Percentiles rank a stretch among this genome's conserved stretches.
phyloP scores from a whole-genome alignment of 2,113 vertebrate genomes.

The Poeciliopsis turrubarensis region DNA sequence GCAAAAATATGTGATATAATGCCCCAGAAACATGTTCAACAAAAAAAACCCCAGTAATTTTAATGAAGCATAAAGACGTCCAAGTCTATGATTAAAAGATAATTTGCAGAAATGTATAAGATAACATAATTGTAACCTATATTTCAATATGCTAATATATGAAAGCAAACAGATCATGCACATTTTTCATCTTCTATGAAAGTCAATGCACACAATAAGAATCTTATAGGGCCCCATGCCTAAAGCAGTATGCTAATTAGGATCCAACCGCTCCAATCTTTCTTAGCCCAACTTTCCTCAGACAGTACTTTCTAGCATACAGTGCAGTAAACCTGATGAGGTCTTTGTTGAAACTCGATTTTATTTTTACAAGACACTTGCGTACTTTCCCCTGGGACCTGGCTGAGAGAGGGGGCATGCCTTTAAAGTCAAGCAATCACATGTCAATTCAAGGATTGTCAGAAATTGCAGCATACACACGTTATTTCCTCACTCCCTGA shows the following conservation, averaged over 20 bases:
- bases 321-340: slow-evolving; percentile 18
- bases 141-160: too few relatives aligned
- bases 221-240: too few relatives aligned
- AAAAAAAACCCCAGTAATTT: neutral
- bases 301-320: slow-evolving; percentile 10
- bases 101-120: too few relatives aligned
- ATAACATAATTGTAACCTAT: too few relatives aligned
- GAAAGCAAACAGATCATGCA: too few relatives aligned
- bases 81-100: neutral
- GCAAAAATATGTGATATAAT: too few relatives aligned
- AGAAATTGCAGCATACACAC: slow-evolving; percentile 16
- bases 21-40: too few relatives aligned
- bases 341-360: slow-evolving; percentile 35
- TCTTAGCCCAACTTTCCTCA: slow-evolving; percentile 14
- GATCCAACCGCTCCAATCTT: slow-evolving; percentile 7
- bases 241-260: neutral
- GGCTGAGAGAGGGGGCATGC: neutral
- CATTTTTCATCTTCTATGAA: too few relatives aligned
- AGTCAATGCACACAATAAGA: too few relatives aligned
- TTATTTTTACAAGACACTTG: slow-evolving; percentile 32
- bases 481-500: slow-evolving; percentile 8
- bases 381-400: slow-evolving; percentile 16
- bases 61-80: neutral
- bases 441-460: slow-evolving; percentile 10
- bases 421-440: neutral